A percentile compares a stretch with the other conserved stretches of the same genome.
Conservation (phyloP, 2,113 vertebrate species). For the Prunella himalayana region DNA sequence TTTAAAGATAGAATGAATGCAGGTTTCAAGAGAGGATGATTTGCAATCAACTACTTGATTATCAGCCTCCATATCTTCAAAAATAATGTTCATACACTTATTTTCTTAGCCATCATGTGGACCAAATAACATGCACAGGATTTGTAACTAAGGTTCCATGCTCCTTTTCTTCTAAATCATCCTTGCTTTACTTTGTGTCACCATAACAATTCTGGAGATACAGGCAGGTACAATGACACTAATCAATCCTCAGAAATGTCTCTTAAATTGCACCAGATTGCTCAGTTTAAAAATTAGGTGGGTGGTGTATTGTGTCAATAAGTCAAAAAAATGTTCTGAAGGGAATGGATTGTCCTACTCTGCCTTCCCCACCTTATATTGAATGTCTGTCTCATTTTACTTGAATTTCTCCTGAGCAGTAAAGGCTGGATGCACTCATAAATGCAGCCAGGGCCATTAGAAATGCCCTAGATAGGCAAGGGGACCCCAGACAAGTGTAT, state of each 20-base stretch:
- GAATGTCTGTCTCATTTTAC: neutral
- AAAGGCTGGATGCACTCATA: neutral
- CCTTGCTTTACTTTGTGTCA: neutral
- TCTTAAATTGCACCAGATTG: neutral
- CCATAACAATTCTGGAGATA: neutral
- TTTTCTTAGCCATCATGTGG: neutral
- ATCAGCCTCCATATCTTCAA: neutral
- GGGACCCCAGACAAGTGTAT: neutral
- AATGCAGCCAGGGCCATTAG: neutral
- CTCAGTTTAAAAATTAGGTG: neutral
- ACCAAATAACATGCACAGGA: neutral
- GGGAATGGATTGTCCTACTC: neutral
- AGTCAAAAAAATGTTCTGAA: neutral
- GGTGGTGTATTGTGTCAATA: neutral
- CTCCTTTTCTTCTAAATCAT: neutral
- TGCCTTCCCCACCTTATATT: neutral
- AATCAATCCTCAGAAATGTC: neutral
- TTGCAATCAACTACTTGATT: neutral
- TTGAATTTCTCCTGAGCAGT: neutral
- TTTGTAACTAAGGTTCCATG: neutral
- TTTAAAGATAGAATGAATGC: neutral
- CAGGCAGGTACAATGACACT: neutral
- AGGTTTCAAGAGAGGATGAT: constrained; percentile 23
- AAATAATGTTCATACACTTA: neutral
- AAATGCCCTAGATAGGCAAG: too few species aligned